Evolutionary conservation across 2,888 invertebrate genomes (phyloP), one percentile per base, ranked within the genome.

Genomic region (Clanis bilineata): DNA sequence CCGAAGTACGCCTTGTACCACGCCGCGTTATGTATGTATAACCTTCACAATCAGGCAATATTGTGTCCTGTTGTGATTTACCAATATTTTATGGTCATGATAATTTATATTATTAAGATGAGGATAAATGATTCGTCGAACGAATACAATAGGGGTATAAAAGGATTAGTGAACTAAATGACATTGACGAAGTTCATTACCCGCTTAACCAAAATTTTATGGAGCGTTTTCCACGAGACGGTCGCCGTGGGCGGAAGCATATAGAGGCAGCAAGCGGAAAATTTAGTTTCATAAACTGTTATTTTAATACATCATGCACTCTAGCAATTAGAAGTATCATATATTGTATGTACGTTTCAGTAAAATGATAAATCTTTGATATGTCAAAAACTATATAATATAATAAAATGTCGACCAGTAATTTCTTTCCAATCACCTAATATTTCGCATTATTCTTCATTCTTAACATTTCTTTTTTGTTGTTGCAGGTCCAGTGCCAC

Each of bases 401-500:
- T n/a, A n/a, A n/a, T n/a, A n/a, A n/a, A n/a, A n/a, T n/a, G n/a
- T n/a, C n/a, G n/a, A n/a, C n/a, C n/a, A n/a, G n/a, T n/a, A n/a
- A n/a, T n/a, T n/a, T n/a, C n/a, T n/a, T n/a, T n/a, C n/a, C n/a
- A n/a, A n/a, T n/a, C n/a, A n/a, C n/a, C n/a, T n/a, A n/a, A 7
- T 32, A 7, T 32, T 32, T 32, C 32, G 5, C 3, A 32, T 5
- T 1, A 3, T 32, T 7, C 9, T 7, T 3, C 9, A n/a, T 9
- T 12, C 18, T 73, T 73, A 72, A 55, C 18, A 45, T 56, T 39
- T 64, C 62, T 66, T 71, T 76, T 15, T 69, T 59, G 36, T 86
- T 71, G 73, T 90, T 87, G 39, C 86, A 86, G 83, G 94, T 93
- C 75, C 93, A 94, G 96, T 96, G 86, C 95, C 95, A 72, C 90